Conservation (phyloP, 2,888 invertebrate genomes). For the Chydorus sphaericus region DNA sequence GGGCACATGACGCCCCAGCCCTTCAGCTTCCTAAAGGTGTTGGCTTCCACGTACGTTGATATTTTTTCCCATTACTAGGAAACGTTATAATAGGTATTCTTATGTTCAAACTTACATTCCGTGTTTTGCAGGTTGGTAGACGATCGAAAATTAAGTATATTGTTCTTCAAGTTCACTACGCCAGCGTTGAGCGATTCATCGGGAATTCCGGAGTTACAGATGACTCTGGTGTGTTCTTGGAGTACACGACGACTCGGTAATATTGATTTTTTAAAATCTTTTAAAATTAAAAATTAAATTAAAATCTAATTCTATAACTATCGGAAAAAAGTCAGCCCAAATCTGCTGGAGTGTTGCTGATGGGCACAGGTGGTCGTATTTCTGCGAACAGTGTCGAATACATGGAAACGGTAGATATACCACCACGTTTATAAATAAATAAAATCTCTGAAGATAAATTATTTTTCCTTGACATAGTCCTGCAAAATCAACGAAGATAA, state of each 20-base stretch:
- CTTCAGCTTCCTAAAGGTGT: constrained; percentile 68
- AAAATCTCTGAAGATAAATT: too few relatives aligned
- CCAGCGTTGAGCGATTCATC: constrained; percentile 43
- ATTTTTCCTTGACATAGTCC: too few relatives aligned
- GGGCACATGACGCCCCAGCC: constrained; percentile 81
- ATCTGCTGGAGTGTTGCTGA: constrained; percentile 75
- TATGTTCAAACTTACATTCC: too few relatives aligned
- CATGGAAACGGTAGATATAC: constrained; percentile 90
- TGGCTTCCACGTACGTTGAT: constrained; percentile 44
- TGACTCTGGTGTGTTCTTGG: constrained; percentile 66
- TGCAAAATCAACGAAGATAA: constrained; percentile 67
- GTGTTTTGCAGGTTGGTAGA: constrained; percentile 62
- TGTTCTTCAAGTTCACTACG: constrained; percentile 86
- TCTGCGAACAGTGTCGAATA: constrained; percentile 51
- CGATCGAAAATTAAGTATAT: constrained; percentile 70
- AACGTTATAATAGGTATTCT: not conserved
- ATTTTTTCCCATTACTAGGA: not conserved
- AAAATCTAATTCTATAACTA: not conserved
- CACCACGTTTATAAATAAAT: too few relatives aligned
- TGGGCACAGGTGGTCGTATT: constrained; percentile 75
- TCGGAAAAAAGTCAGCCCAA: constrained; percentile 52
- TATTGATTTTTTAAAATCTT: too few relatives aligned
- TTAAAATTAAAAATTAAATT: not conserved
- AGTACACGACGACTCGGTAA: constrained; percentile 41
- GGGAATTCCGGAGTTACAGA: constrained; percentile 52